Base-by-base conservation (phyloP, 2,113 vertebrate species). In the Dasyornis broadbenti region DNA sequence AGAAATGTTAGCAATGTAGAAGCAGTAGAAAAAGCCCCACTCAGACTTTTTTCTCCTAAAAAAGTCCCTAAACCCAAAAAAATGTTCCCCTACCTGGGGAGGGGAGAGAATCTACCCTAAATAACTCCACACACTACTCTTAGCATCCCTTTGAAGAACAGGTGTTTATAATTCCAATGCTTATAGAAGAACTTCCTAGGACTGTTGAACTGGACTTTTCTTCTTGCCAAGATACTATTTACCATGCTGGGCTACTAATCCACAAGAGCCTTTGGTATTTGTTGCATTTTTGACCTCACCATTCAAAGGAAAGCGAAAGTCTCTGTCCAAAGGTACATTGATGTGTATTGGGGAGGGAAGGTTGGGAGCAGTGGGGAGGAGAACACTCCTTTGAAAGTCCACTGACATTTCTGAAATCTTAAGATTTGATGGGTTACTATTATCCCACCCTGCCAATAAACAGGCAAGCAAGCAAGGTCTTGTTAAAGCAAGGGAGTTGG, bases 1-100 rank as follows among this genome's bases (percentile, higher is more conserved):
- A 86, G 18, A 82, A 64, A 73, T 23, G 8, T 69, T 65, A 63
- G 4, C 33, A 35, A 9, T 56, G 15, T 47, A 1, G 17, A 75
- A 7, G 15, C 26, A 71, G 49, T 31, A 73, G 33, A 44, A 89
- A 87, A 84, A 75, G 9, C 33, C 17, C 73, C 21, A 33, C 16
- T 47, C 1, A 28, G 40, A 44, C 2, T 0, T 66, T 49, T 42
- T 7, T 4, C 3, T 6, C 1, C 4, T 17, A 10, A 31, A 66
- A 40, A 59, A 78, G 18, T 17, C 23, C 13, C n/a, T 21, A 24
- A 54, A 64, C 63, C 2, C 3, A 40, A 54, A 54, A 86, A 2
- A 3, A 17, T 8, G 10, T 47, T 40, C 6, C 5, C 11, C 9
- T 12, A 45, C 5, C 8, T 5, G 28, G 2, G 4, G 37, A 15